A percentile compares a stretch with the other conserved stretches of the same genome.
Conservation (phyloP, 1,140 invertebrate species). For the Magallana ariakensis region DNA sequence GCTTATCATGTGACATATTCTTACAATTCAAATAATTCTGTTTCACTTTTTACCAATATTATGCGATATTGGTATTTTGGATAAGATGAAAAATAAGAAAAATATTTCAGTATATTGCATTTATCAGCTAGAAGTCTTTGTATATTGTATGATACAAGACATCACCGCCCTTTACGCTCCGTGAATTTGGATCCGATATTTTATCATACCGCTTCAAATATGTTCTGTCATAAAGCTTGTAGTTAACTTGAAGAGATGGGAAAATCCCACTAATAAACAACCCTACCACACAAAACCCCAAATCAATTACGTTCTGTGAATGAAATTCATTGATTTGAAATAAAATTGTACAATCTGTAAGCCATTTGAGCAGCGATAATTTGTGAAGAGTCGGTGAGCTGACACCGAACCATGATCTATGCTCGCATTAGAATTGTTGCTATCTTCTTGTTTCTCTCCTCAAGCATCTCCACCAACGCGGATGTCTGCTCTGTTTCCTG, state of each 20-base stretch:
- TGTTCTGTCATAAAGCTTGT: not conserved
- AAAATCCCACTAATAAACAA: not conserved
- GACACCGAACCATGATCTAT: not conserved
- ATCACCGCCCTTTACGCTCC: not conserved
- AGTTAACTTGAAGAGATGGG: not conserved
- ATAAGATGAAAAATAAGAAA: too few relatives aligned
- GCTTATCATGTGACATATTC: too few relatives aligned
- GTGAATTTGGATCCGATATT: not conserved
- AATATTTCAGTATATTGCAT: too few relatives aligned
- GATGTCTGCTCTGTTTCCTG: not conserved
- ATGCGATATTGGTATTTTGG: too few relatives aligned
- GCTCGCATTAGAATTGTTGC: not conserved
- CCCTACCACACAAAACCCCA: not conserved
- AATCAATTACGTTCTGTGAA: constrained; percentile 35
- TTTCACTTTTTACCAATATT: too few relatives aligned
- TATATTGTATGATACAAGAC: too few relatives aligned
- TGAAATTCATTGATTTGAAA: constrained; percentile 32
- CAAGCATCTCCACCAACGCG: not conserved
- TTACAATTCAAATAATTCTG: too few relatives aligned
- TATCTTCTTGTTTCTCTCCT: not conserved
- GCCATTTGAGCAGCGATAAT: constrained; percentile 22
- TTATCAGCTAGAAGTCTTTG: too few relatives aligned
- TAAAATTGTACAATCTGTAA: constrained; percentile 26
- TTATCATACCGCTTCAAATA: not conserved
- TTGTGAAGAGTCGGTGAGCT: constrained; percentile 10